Evolutionary conservation across 2,888 invertebrate species (phyloP).

Genomic region (Heterodera filipjevi): DNA sequence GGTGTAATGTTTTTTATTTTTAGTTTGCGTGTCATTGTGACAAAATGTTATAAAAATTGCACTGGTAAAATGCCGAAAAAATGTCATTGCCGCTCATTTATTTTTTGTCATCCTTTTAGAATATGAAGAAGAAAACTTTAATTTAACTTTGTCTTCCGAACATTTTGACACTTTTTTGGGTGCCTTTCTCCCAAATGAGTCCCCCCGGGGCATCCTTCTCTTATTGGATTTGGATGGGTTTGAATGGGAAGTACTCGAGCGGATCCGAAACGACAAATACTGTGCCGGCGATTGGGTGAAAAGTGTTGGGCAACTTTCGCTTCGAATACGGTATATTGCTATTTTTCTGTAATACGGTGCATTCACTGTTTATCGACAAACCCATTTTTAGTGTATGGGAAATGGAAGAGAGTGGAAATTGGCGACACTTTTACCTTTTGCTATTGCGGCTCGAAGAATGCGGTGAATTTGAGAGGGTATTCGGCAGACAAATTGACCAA

Average conservation of each 20-base stretch:
- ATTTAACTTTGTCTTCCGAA: slow-evolving; percentile 2
- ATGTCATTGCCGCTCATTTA: background rate
- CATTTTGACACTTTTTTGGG: background rate
- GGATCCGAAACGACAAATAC: background rate
- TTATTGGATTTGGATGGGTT: slow-evolving; percentile 21
- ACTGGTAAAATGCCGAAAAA: background rate
- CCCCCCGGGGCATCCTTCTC: background rate
- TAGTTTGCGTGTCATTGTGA: background rate
- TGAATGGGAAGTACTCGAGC: slow-evolving; percentile 22
- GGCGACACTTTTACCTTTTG: slow-evolving; percentile 18
- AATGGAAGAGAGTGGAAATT: slow-evolving; percentile 28
- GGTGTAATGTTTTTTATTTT: slow-evolving; percentile 7
- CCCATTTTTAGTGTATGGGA: slow-evolving; percentile 8
- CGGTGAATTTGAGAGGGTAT: slow-evolving; percentile 13
- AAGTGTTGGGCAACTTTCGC: slow-evolving; percentile 10
- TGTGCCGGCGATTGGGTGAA: slow-evolving; percentile 22
- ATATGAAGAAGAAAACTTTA: background rate
- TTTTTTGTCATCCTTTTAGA: background rate
- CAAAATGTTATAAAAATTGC: background rate
- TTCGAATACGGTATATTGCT: slow-evolving; percentile 1
- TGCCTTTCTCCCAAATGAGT: background rate
- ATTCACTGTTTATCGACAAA: background rate
- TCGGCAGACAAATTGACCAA: slow-evolving; percentile 12
- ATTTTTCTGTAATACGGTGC: background rate
- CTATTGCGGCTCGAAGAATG: slow-evolving; percentile 20